Evolutionary conservation across 2,888 invertebrate species (phyloP), one percentile per base, ranked within the genome.

Genomic region (Lymantria dispar): DNA sequence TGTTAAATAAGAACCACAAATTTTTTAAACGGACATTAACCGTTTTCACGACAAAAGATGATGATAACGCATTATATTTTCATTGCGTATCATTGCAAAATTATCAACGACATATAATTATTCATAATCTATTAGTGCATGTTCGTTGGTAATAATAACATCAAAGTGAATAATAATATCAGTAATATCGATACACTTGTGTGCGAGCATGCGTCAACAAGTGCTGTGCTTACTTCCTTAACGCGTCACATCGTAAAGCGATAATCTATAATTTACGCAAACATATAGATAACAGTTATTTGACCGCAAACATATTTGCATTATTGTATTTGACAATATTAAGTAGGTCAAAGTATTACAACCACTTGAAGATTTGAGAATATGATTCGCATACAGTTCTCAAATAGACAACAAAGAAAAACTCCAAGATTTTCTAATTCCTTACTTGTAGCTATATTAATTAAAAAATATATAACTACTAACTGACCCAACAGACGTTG

Each of bases 251-350:
- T 14, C 11, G 10, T 50, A 11, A 12, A 40, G 13, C 42, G 53
- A 56, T 55, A 47, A 48, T 36, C 45, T 59, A 58, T 59, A 47
- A 47, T 31, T 59, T 64, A 56, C 54, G 49, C 50, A 54, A 64
- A 68, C 50, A 54, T 14, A 40, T 14, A 41, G 48, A 40, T 61
- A 47, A 47, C 10, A 52, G 45, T 45, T 45, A 45, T 47, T 57
- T 54, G 41, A 37, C 44, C 13, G 38, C 40, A 40, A 40, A 40
- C 10, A 14, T 8, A 40, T n/a, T 45, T 50, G 54, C 54, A 56
- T 67, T 47, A 41, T 43, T 61, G 47, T 64, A 54, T 43, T 55
- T 48, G 31, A 39, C 46, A 22, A 15, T n/a, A 8, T 40, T 43
- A 54, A 38, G 40, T 64, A 51, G 65, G 69, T 58, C 62, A 68